Base-by-base conservation (phyloP, 2,888 invertebrate species). In the Phaonia tiefii region DNA sequence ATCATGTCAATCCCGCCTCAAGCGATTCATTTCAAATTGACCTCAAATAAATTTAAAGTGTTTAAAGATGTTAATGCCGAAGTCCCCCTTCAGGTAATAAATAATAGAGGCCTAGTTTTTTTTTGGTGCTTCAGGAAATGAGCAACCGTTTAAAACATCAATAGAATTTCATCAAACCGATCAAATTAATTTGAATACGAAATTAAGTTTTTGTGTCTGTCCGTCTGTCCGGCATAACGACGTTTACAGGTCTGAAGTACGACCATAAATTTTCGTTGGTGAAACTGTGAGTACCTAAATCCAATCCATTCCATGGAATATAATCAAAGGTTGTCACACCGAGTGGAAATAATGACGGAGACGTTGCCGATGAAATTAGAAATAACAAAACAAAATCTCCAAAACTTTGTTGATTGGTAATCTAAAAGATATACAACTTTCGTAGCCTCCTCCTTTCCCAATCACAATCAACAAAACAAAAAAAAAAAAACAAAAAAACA, bases 201-300 rank as follows among this genome's bases (percentile, higher is more conserved):
- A 74, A 70, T 74, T 22, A 71, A 66, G n/a, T n/a, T 42, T 56
- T 73, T 70, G 42, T 70, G 73, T 73, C 39, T 73, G 20, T n/a
- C 66, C 71, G 37, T 37, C 31, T n/a, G 65, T 66, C 67, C 44
- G 39, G 20, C 42, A 17, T 20, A 20, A 17, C 20, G 39, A 63
- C 75, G 70, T 25, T 17, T 22, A 63, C 51, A 10, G 1, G 13
- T 22, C 54, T 20, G 67, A 49, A 56, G 63, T 42, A 46, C 17
- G 69, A 72, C 69, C 58, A 78, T 81, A 81, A 81, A 81, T 81
- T 78, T 44, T 81, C 56, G 67, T 76, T 8, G 42, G 63, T 63
- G 63, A 63, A 63, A 63, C 63, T 63, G 8, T 31, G 31, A 22
- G 63, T 37, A 51, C 51, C 20, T 1, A 65, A 70, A 73, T 65